Evolutionary conservation across 2,797 vertebrate genomes (phyloP), one percentile per base, ranked within the genome.

Genomic region (Champsocephalus esox): DNA sequence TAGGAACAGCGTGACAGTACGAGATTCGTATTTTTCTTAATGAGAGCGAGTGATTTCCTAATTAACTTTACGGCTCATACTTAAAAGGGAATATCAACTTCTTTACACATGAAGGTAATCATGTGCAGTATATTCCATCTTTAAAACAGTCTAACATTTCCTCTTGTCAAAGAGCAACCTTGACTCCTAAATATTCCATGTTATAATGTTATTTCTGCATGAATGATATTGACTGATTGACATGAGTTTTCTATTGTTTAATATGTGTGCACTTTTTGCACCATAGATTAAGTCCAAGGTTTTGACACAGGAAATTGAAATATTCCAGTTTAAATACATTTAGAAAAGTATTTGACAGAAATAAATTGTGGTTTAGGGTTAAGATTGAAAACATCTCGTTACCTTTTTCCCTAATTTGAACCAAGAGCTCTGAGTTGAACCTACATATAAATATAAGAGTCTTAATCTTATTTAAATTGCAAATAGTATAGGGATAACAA

Each of bases 1-100:
- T 6, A 59, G 49, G 59, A 77, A 57, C 56, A 14, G 51, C 19
- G 9, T 49, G 66, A 71, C 68, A 70, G 62, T 65, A 50, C 9
- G 32, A 67, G 45, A 70, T 66, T 34, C 48, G 32, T 13, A 11
- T 59, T 44, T 55, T 50, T 73, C 4, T 8, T 34, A 75, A 75
- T 45, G 45, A 58, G 56, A 60, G 4, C 16, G 34, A 13, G 21
- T 17, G 14, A 60, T 60, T 49, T 28, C 14, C 41, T 48, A 48
- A 59, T 46, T n/a, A 50, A 38, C 34, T 1, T 38, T 38, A 8
- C 34, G 1, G 34, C 34, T 38, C 34, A 11, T 45, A 45, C 12
- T 45, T 45, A 2, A 45, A 45, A 12, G 44, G 44, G 10, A 45
- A 45, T 3, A 11, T 12, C 44, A 45, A 9, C 44, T 45, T 11